Evolutionary conservation across 2,797 vertebrate species (phyloP), one percentile per base, ranked within the genome.

Genomic region (Tragelaphus oryx): DNA sequence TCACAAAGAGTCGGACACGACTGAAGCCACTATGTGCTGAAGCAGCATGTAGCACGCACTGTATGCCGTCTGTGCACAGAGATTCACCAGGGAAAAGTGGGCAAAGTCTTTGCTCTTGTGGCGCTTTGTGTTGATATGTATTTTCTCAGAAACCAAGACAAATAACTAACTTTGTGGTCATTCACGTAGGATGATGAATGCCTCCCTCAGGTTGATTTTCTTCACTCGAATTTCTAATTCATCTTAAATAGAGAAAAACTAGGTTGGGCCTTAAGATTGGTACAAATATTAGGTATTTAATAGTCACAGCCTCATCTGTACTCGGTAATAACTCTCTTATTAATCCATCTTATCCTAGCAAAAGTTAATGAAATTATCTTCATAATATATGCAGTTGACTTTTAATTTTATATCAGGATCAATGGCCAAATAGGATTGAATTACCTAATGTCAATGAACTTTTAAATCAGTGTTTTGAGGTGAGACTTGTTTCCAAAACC

Each of bases 101-200:
- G n/a, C 18, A 52, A 71, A 71, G 44, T 14, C 68, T 44, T 46
- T 86, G 22, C 55, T 88, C 13, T 55, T 54, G 28, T 68, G 30
- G 50, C 10, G 2, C n/a, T 62, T 91, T 79, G 79, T 85, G 71
- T 65, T 46, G 30, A 14, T 52, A 30, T 28, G 1, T 50, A 60
- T 89, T 96, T 93, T 89, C 57, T 95, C 18, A 87, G 91, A 96
- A 95, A 65, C 3, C 74, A 93, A 78, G 65, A 87, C 52, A 93
- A 59, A 93, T 59, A 94, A 92, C 65, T 94, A 89, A 89, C 11
- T 75, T 89, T 30, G 55, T 78, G 78, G 84, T 92, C 87, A 93
- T 22, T 89, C 55, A 41, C 78, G 13, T 13, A 48, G 33, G 33
- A 89, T 71, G 76, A 93, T 89, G 41, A 89, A 76, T 85, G 62